phyloP scores from a whole-genome alignment of 2,888 invertebrate species.

The Hyalella azteca region DNA sequence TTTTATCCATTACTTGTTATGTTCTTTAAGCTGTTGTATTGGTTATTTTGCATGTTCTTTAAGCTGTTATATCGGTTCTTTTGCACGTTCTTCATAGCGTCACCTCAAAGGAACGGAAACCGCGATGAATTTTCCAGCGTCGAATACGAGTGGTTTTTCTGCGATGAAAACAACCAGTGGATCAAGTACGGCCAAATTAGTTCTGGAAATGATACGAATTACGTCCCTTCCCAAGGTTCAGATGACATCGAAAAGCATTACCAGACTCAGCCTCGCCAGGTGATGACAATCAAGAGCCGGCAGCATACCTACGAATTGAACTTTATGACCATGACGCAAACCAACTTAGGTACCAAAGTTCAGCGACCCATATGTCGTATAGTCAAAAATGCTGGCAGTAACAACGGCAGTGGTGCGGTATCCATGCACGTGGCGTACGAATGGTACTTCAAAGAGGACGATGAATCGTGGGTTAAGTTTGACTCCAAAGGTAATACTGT shows the following conservation, averaged over 20 bases:
- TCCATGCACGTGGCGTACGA: neutral
- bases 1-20: too few relatives aligned
- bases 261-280: neutral
- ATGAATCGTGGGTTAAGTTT: constrained; percentile 3
- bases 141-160: constrained; percentile 25
- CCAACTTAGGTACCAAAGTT: neutral
- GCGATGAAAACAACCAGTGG: neutral
- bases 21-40: too few relatives aligned
- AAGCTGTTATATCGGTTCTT: too few relatives aligned
- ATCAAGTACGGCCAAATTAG: neutral
- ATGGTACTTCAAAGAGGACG: constrained; percentile 27
- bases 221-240: neutral
- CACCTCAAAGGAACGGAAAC: too few relatives aligned
- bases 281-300: neutral
- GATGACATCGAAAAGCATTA: constrained; percentile 11
- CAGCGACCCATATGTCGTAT: neutral
- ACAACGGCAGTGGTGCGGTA: neutral
- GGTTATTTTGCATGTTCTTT: too few relatives aligned
- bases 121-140: neutral
- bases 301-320: neutral
- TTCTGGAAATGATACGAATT: neutral
- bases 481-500: neutral
- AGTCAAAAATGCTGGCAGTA: neutral
- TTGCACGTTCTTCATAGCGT: too few relatives aligned
- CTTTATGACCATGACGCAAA: neutral